Evolutionary conservation across 2,797 vertebrate genomes (phyloP).

Genomic region (Sitta carolinensis): DNA sequence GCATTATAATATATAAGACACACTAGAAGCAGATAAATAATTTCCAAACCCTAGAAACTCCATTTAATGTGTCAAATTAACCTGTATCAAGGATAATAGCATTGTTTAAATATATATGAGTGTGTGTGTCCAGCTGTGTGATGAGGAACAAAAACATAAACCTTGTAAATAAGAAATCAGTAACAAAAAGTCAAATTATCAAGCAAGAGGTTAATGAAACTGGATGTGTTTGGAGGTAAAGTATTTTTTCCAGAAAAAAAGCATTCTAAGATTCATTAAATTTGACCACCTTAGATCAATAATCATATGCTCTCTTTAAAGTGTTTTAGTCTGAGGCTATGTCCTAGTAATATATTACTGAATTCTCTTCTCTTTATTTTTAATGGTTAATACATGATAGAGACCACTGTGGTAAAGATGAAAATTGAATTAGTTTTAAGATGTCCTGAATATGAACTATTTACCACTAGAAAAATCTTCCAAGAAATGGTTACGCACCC

Average conservation of each 20-base stretch:
- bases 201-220: not conserved
- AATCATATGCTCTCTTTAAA: not conserved
- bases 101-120: not conserved
- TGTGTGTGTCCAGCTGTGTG: not conserved
- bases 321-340: not conserved
- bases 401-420: not conserved
- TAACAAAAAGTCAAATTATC: not conserved
- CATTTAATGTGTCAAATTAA: not conserved
- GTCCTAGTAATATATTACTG: not conserved
- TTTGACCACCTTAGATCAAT: not conserved
- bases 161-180: not conserved
- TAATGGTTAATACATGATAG: not conserved
- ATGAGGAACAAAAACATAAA: not conserved
- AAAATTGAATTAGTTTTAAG: not conserved
- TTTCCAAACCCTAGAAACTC: not conserved
- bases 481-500: not conserved
- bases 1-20: not conserved
- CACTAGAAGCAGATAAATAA: not conserved
- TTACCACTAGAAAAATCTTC: not conserved
- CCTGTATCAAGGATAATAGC: not conserved
- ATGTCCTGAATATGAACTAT: not conserved
- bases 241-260: not conserved
- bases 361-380: not conserved
- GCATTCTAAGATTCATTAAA: not conserved
- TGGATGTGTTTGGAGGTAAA: not conserved